Evolutionary conservation across 2,113 vertebrate genomes (phyloP).

Genomic region (Tympanuchus pallidicinctus): DNA sequence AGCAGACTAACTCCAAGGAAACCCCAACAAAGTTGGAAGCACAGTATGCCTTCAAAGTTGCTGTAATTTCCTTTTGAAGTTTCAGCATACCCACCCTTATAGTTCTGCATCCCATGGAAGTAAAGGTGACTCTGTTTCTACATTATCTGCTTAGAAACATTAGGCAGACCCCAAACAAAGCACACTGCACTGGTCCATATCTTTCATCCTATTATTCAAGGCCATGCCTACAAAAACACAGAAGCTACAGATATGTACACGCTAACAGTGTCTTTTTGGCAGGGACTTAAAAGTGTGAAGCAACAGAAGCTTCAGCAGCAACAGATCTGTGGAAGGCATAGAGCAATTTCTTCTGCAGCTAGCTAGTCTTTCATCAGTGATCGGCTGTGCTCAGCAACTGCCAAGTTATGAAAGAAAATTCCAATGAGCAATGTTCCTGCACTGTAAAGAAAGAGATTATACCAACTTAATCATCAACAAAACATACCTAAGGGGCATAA

Average conservation of each 20-base stretch:
- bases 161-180: not conserved
- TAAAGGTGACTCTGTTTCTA: not conserved
- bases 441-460: not conserved
- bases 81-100: not conserved
- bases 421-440: not conserved
- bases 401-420: not conserved
- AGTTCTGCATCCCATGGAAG: not conserved
- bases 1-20: not conserved
- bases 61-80: not conserved
- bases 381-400: fast-evolving
- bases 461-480: not conserved
- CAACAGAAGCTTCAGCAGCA: not conserved
- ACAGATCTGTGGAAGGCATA: not conserved
- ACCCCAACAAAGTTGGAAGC: not conserved
- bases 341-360: not conserved
- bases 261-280: not conserved
- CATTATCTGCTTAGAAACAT: not conserved
- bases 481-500: not conserved
- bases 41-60: not conserved
- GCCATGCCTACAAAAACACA: not conserved
- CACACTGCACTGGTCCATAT: not conserved
- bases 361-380: not conserved
- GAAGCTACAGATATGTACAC: not conserved
- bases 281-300: not conserved
- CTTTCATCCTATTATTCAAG: not conserved